phyloP scores from a whole-genome alignment of 2,797 vertebrate genomes.

The Chelon labrosus region DNA sequence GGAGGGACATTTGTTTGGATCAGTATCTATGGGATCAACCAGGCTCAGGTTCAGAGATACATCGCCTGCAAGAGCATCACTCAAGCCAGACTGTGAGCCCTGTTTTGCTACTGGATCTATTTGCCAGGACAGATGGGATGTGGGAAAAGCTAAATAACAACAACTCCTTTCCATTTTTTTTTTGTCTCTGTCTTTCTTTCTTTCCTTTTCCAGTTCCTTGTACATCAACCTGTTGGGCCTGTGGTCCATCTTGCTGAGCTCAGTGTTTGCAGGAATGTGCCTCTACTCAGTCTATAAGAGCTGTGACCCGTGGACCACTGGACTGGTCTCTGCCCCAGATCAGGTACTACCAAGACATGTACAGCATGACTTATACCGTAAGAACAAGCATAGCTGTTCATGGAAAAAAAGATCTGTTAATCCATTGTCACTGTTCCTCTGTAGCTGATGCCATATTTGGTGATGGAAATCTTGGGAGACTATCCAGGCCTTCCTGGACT shows the following conservation, averaged over 20 bases:
- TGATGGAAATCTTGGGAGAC: conserved; percentile 90
- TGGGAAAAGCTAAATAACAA: background rate
- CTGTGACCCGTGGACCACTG: conserved; percentile 92
- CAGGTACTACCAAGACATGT: conserved; percentile 83
- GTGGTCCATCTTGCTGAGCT: conserved; percentile 86
- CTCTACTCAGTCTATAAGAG: conserved; percentile 92
- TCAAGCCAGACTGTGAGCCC: conserved; percentile 93
- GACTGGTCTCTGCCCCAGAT: conserved; percentile 87
- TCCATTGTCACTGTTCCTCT: conserved; percentile 1
- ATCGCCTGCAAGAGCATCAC: conserved; percentile 92
- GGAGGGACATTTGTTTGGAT: conserved; percentile 93
- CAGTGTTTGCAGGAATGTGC: conserved; percentile 88
- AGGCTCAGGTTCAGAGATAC: conserved; percentile 96
- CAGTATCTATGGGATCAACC: conserved; percentile 92
- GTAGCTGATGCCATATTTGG: conserved; percentile 94
- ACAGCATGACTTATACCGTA: too few species aligned
- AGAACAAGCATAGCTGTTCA: too few species aligned
- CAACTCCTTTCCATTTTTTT: background rate
- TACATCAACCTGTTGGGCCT: conserved; percentile 93
- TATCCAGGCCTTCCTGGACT: conserved; percentile 93
- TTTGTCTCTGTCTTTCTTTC: background rate
- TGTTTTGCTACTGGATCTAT: background rate
- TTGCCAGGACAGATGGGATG: background rate
- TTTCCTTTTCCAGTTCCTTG: conserved; percentile 85
- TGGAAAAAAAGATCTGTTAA: background rate